Conservation (phyloP, 2,797 vertebrate species). For the Synanceia verrucosa region DNA sequence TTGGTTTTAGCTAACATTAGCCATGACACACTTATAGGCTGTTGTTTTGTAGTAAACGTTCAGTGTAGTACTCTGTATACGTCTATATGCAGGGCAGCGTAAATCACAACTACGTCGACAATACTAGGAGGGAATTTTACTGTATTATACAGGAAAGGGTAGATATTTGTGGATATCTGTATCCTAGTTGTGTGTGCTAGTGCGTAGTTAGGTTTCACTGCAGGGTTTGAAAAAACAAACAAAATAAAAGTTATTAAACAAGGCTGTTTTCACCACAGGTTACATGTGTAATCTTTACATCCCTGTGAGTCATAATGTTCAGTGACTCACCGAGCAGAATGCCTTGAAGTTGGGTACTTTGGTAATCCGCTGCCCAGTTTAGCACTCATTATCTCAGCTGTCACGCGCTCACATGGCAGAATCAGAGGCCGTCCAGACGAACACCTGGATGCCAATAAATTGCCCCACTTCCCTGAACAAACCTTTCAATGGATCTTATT, state of each 20-base stretch:
- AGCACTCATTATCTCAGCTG: slow-evolving; percentile 44
- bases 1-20: slow-evolving; percentile 60
- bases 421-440: slow-evolving; percentile 5
- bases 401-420: slow-evolving; percentile 37
- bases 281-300: background rate
- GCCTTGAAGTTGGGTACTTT: slow-evolving; percentile 11
- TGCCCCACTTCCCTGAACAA: slow-evolving; percentile 20
- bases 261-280: background rate
- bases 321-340: background rate
- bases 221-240: background rate
- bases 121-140: background rate
- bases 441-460: slow-evolving; percentile 19
- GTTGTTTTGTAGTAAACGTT: background rate
- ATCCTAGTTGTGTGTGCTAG: too few species aligned
- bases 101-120: background rate
- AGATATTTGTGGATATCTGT: background rate
- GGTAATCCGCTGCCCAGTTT: slow-evolving; percentile 43
- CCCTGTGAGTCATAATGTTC: background rate
- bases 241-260: background rate
- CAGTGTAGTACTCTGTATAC: background rate
- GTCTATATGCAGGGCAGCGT: background rate
- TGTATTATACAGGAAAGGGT: background rate
- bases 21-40: slow-evolving; percentile 19
- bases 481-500: slow-evolving; percentile 55
- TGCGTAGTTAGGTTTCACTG: background rate